Base-by-base conservation (phyloP, 2,113 vertebrate species). In the Poicephalus gulielmi region DNA sequence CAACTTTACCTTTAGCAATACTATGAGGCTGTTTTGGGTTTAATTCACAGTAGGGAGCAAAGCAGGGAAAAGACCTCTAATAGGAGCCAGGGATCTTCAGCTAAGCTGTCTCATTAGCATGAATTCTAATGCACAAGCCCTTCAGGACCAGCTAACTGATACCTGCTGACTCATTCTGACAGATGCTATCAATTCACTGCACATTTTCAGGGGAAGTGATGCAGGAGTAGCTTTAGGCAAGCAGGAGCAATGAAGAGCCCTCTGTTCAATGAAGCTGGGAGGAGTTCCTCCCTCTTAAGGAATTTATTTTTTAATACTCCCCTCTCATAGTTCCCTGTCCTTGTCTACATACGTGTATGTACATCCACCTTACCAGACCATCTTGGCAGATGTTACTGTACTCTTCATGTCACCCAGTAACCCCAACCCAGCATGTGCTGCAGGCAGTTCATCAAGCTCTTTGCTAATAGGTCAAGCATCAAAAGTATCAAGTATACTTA, bases 141-240 rank as follows among this genome's bases (percentile, higher is more conserved):
- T 91, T 92, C 74, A 82, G 73, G 44, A 87, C 30, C 43, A 89
- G 47, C 55, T 88, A 75, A 83, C 69, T 47, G 63, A 44, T 28
- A 95, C 69, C 88, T 89, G 69, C 83, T 86, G 80, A 92, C 86
- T 94, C 35, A 28, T 95, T 87, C 83, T 92, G 74, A 78, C 69
- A 92, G 70, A 88, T 49, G 15, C 27, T 71, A 95, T 68, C 69
- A 92, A 92, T 81, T 91, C 84, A 92, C 60, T 60, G 25, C 43
- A 75, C 47, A 53, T 92, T 84, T 86, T 67, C 55, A 75, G 71
- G 60, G 50, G 76, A 94, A 89, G 24, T 28, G 49, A 84, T 53
- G 46, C 18, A 95, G 53, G 6, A 62, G 30, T 70, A 94, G 89
- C 81, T 91, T 63, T 75, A 89, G 93, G 81, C 66, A 78, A 92